Percentiles rank a stretch among this genome's conserved stretches.
Evolutionary conservation across 1,140 invertebrate species (phyloP).

Genomic region (Diabrotica undecimpunctata): DNA sequence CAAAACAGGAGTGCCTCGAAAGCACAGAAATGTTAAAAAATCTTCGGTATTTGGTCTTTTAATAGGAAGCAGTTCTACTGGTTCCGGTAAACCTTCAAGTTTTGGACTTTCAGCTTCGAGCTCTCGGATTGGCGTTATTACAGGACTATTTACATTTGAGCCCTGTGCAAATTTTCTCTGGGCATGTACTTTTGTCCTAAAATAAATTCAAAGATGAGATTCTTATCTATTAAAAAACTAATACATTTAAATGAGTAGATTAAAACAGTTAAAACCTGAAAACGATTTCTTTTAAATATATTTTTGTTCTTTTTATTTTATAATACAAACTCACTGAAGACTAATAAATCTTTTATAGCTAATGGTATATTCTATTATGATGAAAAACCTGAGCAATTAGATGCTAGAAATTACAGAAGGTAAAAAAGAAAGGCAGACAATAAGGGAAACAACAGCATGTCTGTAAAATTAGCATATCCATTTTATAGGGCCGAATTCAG

Average conservation of each 20-base stretch:
- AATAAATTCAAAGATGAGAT: conserved; percentile 32
- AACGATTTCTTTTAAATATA: background rate
- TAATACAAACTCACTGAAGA: background rate
- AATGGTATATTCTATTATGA: too few species aligned
- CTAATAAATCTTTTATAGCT: too few species aligned
- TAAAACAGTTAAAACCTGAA: conserved; percentile 13
- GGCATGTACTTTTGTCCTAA: conserved; percentile 77
- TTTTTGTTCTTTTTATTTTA: background rate
- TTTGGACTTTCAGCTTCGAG: conserved; percentile 52
- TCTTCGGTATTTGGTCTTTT: conserved; percentile 84
- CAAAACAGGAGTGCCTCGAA: conserved; percentile 72
- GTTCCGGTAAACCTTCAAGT: conserved; percentile 45
- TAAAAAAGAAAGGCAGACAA: too few species aligned
- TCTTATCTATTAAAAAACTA: conserved; percentile 12
- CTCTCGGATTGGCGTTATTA: conserved; percentile 59
- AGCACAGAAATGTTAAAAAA: conserved; percentile 85
- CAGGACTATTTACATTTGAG: conserved; percentile 53
- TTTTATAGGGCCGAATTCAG: too few species aligned
- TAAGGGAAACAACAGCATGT: too few species aligned
- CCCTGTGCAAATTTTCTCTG: conserved; percentile 90
- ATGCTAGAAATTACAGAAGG: too few species aligned
- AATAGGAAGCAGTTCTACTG: conserved; percentile 58
- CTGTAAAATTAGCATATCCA: too few species aligned
- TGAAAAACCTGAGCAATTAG: too few species aligned
- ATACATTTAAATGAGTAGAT: conserved; percentile 4